Percentiles rank a stretch among this genome's conserved stretches.
Conservation (phyloP, 2,113 vertebrate genomes). For the Sapajus apella region DNA sequence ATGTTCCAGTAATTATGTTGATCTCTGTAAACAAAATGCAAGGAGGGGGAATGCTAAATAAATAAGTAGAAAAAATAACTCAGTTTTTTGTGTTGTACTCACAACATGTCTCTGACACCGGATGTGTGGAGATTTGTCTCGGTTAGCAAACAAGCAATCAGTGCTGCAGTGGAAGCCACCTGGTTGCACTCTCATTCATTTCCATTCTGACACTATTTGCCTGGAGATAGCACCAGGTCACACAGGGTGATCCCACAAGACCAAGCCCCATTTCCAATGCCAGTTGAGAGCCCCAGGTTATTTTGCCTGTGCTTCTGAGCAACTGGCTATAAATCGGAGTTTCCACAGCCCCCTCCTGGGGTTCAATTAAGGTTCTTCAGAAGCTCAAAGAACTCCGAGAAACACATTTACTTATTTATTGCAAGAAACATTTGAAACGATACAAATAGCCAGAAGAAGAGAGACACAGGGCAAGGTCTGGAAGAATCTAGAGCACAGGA, state of each 20-base stretch:
- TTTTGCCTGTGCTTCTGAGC: background rate
- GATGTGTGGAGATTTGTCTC: background rate
- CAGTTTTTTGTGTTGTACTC: background rate
- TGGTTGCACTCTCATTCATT: background rate
- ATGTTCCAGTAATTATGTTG: background rate
- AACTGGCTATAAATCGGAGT: background rate
- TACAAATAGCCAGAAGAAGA: background rate
- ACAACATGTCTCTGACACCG: background rate
- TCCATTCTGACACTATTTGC: background rate
- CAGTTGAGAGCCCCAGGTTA: background rate
- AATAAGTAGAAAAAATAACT: background rate
- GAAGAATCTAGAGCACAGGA: background rate
- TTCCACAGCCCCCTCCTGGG: background rate
- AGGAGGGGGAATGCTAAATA: background rate
- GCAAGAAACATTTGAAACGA: background rate
- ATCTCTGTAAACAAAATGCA: background rate
- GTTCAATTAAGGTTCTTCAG: background rate
- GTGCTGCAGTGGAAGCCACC: background rate
- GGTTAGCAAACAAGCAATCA: background rate
- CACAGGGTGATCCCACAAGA: background rate
- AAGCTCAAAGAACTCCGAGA: background rate
- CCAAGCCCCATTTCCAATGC: background rate
- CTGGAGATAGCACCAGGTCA: background rate
- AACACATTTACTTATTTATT: background rate
- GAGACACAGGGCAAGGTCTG: background rate